Base-by-base conservation (phyloP, 2,888 invertebrate species). In the Pterostichus niger region DNA sequence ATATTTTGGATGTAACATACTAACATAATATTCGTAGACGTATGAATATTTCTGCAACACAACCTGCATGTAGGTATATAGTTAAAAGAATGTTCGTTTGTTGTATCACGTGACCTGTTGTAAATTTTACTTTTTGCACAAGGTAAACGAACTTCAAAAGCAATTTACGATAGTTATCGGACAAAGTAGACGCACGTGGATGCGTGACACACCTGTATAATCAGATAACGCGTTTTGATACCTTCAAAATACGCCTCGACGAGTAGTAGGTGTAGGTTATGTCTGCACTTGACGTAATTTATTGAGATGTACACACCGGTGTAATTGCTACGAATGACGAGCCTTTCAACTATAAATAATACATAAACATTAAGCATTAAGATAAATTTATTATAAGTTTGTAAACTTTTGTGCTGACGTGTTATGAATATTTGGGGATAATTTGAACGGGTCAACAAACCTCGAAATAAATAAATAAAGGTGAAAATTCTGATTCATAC, bases 61-160 rank as follows among this genome's bases (percentile, higher is more conserved):
- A 75, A n/a, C 52, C 24, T n/a, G 31, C 75, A 75, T 52, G 52
- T 75, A 75, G 52, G 75, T 71, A 81, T 56, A 54, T 40, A 56
- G 81, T 71, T 46, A 54, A 35, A 54, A 71, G 71, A 68, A 75
- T 82, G 44, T 82, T 82, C 73, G 59, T 82, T 82, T 82, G 75
- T 75, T 75, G 46, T 49, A 52, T 75, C 82, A 82, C 75, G 75
- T 82, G 82, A 75, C 24, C 15, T 75, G 82, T 82, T 82, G 82
- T 82, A 82, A 82, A 82, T 82, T 82, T 82, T 75, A 61, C 82
- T 82, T 82, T 82, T 82, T 82, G 82, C 82, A 82, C 46, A 75
- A 82, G 82, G 82, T 82, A 82, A 82, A 82, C 56, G 82, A 82
- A 82, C 82, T 82, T 82, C 82, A 82, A 82, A 82, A 82, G 82